phyloP scores from a whole-genome alignment of 2,888 invertebrate species.

The Callyntrura guangdongensis region DNA sequence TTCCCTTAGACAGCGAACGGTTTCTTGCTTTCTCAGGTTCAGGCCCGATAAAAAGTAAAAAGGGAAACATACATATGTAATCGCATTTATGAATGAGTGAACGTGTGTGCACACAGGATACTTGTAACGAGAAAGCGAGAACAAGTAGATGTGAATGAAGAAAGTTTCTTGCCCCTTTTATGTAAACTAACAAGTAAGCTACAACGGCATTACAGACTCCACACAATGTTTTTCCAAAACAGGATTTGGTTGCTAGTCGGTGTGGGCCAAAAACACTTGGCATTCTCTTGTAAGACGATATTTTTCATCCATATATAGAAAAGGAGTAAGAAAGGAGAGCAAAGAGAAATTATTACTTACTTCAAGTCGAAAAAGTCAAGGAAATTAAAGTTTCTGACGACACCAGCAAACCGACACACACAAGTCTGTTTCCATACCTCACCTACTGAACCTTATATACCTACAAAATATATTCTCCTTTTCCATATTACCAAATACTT shows the following conservation, averaged over 20 bases:
- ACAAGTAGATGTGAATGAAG: background rate
- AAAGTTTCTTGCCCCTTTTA: background rate
- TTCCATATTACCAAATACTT: background rate
- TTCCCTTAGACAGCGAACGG: slow-evolving; percentile 25
- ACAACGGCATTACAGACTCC: background rate
- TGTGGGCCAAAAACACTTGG: slow-evolving; percentile 1
- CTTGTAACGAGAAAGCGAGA: background rate
- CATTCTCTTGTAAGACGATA: slow-evolving; percentile 7
- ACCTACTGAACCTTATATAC: background rate
- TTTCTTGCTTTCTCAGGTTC: slow-evolving; percentile 11
- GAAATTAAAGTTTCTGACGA: slow-evolving; percentile 49
- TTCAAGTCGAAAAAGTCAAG: slow-evolving; percentile 26
- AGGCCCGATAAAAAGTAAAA: slow-evolving; percentile 33
- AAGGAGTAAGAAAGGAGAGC: background rate
- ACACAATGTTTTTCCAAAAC: background rate
- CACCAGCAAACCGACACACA: background rate
- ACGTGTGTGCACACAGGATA: background rate
- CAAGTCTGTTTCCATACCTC: slow-evolving; percentile 27
- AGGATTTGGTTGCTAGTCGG: background rate
- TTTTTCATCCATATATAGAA: background rate
- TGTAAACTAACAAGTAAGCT: background rate
- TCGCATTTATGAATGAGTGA: slow-evolving; percentile 3
- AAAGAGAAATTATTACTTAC: slow-evolving; percentile 10
- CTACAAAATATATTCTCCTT: no score
- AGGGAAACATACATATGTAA: background rate